Evolutionary conservation across 2,113 vertebrate genomes (phyloP), one percentile per base, ranked within the genome.

Genomic region (Onychostruthus taczanowskii): DNA sequence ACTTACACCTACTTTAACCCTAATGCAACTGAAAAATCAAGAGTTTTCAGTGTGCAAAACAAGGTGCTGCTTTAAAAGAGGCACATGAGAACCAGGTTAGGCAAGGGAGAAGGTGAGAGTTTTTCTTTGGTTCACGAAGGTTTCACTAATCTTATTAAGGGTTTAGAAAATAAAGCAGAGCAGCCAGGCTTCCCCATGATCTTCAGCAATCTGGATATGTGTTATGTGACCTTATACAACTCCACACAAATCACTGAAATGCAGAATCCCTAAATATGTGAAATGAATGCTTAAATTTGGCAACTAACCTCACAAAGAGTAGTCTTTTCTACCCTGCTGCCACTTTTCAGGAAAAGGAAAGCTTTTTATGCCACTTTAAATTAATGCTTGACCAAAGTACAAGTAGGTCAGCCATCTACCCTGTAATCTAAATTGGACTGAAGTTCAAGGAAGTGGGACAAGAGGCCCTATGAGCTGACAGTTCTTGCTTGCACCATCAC

Each of bases 321-420:
- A 18, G 15, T 43, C 16, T 43, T 68, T 73, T 28, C 73, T 33
- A 64, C 7, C 11, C 16, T 75, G 55, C 64, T 67, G 24, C 33
- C 0, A 2, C 73, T 81, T 92, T 69, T 75, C 58, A 95, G 83
- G 70, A 89, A 93, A 76, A 84, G n/a, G 30, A 78, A 92, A 93
- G 59, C 8, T 81, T 94, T 94, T 81, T 4, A 52, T 81, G n/a
- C n/a, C 1, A 2, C 79, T 88, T 90, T 56, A 87, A 89, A 35
- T 63, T 52, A 92, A 78, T 28, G 59, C 49, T 17, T 75, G 79
- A 93, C 43, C 41, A 62, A 92, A 81, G 64, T 46, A 94, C 56
- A 95, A 94, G 78, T 94, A 91, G 89, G 85, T 84, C 92, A 96
- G 90, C 63, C 50, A 81, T 43, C 87, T 66, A 89, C 63, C 43